Evolutionary conservation across 2,113 vertebrate species (phyloP).

Genomic region (Aphelocoma coerulescens): DNA sequence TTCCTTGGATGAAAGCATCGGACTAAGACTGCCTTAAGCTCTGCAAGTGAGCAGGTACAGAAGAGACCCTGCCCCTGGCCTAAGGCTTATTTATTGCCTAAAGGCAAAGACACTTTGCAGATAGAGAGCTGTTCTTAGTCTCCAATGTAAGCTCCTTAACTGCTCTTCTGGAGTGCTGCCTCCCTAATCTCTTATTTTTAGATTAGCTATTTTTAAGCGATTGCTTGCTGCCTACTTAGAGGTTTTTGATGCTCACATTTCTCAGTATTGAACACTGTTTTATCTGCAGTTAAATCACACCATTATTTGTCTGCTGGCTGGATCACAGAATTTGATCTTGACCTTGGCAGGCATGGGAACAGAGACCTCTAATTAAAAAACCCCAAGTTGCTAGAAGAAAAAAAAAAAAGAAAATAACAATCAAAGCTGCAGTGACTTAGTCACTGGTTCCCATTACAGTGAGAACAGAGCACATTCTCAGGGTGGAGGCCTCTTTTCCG

Average conservation of each 20-base stretch:
- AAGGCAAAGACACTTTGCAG: background rate
- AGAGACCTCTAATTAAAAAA: background rate
- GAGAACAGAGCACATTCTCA: background rate
- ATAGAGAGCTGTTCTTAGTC: background rate
- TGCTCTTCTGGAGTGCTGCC: background rate
- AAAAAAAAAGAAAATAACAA: background rate
- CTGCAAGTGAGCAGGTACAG: background rate
- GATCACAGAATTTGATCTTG: background rate
- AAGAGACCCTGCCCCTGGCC: background rate
- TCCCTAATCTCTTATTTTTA: conserved; percentile 38
- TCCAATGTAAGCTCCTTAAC: conserved; percentile 17
- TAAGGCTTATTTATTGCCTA: background rate
- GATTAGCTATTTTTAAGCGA: conserved; percentile 33
- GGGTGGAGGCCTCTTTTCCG: background rate
- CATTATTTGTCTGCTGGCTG: background rate
- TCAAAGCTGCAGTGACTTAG: background rate
- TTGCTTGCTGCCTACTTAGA: background rate
- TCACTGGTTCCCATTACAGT: background rate
- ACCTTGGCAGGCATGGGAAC: background rate
- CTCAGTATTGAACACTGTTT: background rate
- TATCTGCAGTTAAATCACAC: background rate
- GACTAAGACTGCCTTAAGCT: background rate
- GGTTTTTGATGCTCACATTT: background rate
- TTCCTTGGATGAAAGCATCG: background rate
- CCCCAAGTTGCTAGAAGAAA: background rate